A percentile compares a stretch with the other conserved stretches of the same genome.
phyloP scores from a whole-genome alignment of 2,888 invertebrate species.

The Nephrotoma guestfalica region DNA sequence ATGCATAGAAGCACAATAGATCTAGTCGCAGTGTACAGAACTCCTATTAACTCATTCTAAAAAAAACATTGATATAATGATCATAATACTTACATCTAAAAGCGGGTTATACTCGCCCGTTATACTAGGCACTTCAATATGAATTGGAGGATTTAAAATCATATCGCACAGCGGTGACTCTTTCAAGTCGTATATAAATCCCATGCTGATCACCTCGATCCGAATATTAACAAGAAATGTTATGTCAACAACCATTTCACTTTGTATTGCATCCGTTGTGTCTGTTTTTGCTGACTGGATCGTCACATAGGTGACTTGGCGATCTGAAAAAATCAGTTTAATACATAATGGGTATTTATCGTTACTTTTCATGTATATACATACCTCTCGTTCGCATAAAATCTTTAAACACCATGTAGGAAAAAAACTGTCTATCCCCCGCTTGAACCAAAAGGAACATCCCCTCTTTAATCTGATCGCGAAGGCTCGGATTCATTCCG shows the following conservation, averaged over 20 bases:
- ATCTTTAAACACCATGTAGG: background rate
- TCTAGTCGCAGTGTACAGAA: too few relatives aligned
- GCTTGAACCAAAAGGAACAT: background rate
- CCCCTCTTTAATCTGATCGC: background rate
- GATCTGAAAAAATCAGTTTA: background rate
- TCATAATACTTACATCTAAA: background rate
- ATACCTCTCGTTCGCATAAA: background rate
- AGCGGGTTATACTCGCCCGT: background rate
- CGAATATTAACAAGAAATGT: background rate
- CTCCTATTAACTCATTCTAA: too few relatives aligned
- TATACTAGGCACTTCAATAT: background rate
- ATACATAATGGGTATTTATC: background rate
- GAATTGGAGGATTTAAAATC: constrained; percentile 39
- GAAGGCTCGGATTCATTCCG: background rate
- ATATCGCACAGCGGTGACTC: constrained; percentile 41
- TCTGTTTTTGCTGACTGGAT: background rate
- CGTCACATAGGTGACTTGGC: background rate
- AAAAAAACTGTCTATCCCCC: background rate
- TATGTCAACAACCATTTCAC: background rate
- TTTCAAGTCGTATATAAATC: constrained; percentile 40
- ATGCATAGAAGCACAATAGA: too few relatives aligned
- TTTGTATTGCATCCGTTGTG: background rate
- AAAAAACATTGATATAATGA: background rate
- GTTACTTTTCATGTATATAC: background rate
- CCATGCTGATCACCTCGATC: background rate